Evolutionary conservation across 2,797 vertebrate genomes (phyloP).

Genomic region (Helostoma temminkii): DNA sequence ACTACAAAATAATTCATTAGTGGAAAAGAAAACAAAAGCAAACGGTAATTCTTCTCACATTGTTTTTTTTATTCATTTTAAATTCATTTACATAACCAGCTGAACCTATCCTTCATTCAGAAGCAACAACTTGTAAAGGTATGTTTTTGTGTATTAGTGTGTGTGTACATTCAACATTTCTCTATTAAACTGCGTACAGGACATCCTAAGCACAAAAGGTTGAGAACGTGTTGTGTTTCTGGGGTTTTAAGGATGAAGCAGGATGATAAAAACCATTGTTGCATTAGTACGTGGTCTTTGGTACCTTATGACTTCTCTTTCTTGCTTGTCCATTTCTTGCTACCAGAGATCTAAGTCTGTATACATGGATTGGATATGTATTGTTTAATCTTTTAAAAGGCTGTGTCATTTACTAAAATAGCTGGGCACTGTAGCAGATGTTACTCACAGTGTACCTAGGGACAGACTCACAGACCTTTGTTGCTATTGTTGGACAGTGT

Average conservation of each 20-base stretch:
- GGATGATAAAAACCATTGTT: neutral
- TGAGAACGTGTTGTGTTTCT: too few relatives aligned
- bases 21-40: slow-evolving; percentile 16
- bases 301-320: neutral
- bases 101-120: neutral
- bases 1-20: slow-evolving; percentile 41
- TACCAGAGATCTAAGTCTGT: neutral
- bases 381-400: too few relatives aligned
- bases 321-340: neutral
- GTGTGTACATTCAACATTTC: neutral
- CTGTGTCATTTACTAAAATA: too few relatives aligned
- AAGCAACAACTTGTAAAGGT: neutral
- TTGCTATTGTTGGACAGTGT: too few relatives aligned
- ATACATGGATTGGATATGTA: too few relatives aligned
- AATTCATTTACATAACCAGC: slow-evolving; percentile 17
- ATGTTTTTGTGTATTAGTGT: neutral
- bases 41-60: slow-evolving; percentile 3
- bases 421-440: too few relatives aligned
- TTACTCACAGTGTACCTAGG: too few relatives aligned
- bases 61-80: neutral
- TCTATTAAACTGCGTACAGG: neutral
- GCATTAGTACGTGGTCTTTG: neutral
- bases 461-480: too few relatives aligned
- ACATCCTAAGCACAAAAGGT: neutral
- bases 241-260: too few relatives aligned